Conservation (phyloP, 2,888 invertebrate genomes). For the Anthrax anthrax region DNA sequence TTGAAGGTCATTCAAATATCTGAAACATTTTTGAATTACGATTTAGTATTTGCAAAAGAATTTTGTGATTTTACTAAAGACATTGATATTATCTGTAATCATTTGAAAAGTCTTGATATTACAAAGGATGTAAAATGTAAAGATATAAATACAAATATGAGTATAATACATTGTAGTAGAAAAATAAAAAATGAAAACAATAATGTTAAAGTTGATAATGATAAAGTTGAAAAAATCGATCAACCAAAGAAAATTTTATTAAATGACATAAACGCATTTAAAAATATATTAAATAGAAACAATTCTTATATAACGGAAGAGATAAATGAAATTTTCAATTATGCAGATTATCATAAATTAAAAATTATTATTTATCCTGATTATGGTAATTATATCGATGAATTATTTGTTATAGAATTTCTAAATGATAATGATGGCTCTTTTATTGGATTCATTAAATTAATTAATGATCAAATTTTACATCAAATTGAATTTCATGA, state of each 20-base stretch:
- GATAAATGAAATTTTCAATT: neutral
- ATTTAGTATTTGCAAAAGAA: neutral
- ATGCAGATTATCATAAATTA: neutral
- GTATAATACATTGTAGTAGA: too few species aligned
- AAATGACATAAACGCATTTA: neutral
- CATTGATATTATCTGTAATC: too few species aligned
- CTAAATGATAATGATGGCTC: neutral
- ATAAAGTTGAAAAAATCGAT: neutral
- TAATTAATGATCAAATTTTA: neutral
- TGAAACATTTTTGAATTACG: neutral
- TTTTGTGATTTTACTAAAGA: neutral
- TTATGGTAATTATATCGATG: neutral
- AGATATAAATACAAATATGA: too few species aligned
- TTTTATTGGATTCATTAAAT: neutral
- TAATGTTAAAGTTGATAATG: too few species aligned
- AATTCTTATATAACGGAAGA: neutral
- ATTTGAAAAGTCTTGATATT: too few species aligned
- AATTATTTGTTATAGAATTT: neutral
- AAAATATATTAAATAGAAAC: neutral
- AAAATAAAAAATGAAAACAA: too few species aligned
- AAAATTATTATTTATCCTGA: neutral
- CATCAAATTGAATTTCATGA: neutral
- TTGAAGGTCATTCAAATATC: too few species aligned
- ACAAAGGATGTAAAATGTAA: too few species aligned
- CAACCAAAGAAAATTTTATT: neutral